These are phyloP conservation scores for Poicephalus gulielmi DNA, from an alignment of 2,113 vertebrate genomes.

Conservation along the genomic window DNA sequence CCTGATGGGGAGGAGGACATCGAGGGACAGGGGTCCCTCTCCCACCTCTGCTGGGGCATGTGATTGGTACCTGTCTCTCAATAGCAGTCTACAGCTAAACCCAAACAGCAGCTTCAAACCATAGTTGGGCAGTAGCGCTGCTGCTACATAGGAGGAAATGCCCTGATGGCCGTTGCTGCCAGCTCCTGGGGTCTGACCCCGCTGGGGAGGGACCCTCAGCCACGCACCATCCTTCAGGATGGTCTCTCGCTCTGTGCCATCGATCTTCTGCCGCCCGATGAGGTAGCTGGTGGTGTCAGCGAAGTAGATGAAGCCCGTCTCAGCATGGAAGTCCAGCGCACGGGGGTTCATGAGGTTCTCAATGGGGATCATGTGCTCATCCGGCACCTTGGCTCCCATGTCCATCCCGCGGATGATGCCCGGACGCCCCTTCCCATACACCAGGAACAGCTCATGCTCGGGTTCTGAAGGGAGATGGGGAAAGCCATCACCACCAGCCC, in stretches of 20 bases:
- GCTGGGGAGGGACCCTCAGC: accelerated
- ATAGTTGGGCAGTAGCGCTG: not conserved
- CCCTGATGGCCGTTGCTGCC: accelerated
- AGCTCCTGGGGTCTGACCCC: accelerated
- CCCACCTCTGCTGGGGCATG: not conserved
- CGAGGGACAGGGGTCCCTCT: not conserved
- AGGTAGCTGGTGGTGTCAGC: constrained; percentile 95
- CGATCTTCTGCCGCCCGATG: constrained; percentile 95
- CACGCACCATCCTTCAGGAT: constrained; percentile 90
- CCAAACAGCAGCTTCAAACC: not conserved
- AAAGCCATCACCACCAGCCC: not conserved
- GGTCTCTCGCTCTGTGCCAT: constrained; percentile 90
- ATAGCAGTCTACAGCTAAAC: not conserved
- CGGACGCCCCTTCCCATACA: constrained; percentile 93
- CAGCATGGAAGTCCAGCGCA: constrained; percentile 92
- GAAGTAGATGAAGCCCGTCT: constrained; percentile 94
- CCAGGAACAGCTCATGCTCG: constrained; percentile 92
- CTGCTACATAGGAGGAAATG: accelerated
- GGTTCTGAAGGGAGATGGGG: constrained; percentile 76
- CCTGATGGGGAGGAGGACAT: not conserved
- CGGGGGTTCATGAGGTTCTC: constrained; percentile 98
- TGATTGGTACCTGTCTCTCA: not conserved
- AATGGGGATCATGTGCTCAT: constrained; percentile 98
- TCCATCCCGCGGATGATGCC: constrained; percentile 98
- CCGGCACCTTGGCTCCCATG: constrained; percentile 91